Percentiles rank a stretch among this genome's conserved stretches.
These are phyloP conservation scores for Alviniconcha strummeri DNA, from an alignment of 2,888 invertebrate genomes.

Conservation along the genomic window DNA sequence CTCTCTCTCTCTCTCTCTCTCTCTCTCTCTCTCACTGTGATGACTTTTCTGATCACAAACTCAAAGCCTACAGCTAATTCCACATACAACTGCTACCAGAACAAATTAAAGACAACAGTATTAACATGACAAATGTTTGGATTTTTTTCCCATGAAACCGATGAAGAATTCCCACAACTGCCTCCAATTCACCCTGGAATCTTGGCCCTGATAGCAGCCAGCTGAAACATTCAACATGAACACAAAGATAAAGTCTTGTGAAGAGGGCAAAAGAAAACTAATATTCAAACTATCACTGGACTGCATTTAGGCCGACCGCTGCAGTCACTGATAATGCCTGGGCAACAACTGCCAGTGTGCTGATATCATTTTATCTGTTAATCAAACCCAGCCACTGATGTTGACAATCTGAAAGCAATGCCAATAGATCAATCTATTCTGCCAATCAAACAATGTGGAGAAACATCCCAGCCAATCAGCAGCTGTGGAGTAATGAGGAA, in stretches of 20 bases:
- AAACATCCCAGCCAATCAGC: background rate
- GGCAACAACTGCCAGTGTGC: background rate
- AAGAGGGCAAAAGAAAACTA: background rate
- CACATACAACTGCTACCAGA: too few relatives aligned
- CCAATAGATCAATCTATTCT: background rate
- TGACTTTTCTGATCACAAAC: too few relatives aligned
- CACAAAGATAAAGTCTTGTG: background rate
- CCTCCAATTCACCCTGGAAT: slow-evolving; percentile 38
- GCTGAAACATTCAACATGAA: slow-evolving; percentile 42
- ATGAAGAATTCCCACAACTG: too few relatives aligned
- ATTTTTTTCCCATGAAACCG: too few relatives aligned
- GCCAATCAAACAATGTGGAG: background rate
- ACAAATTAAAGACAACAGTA: too few relatives aligned
- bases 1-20: background rate
- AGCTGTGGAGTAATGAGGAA: background rate
- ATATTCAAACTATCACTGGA: background rate
- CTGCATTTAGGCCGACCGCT: background rate
- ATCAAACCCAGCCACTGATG: too few relatives aligned
- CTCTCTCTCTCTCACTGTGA: too few relatives aligned
- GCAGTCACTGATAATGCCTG: background rate
- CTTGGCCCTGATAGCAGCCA: slow-evolving; percentile 51
- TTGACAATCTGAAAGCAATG: background rate
- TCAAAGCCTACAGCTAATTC: too few relatives aligned
- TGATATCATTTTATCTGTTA: too few relatives aligned
- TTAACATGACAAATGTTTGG: too few relatives aligned